A percentile compares a stretch with the other conserved stretches of the same genome.
phyloP scores from a whole-genome alignment of 2,888 invertebrate genomes.

The Sphaerophoria rueppellii region DNA sequence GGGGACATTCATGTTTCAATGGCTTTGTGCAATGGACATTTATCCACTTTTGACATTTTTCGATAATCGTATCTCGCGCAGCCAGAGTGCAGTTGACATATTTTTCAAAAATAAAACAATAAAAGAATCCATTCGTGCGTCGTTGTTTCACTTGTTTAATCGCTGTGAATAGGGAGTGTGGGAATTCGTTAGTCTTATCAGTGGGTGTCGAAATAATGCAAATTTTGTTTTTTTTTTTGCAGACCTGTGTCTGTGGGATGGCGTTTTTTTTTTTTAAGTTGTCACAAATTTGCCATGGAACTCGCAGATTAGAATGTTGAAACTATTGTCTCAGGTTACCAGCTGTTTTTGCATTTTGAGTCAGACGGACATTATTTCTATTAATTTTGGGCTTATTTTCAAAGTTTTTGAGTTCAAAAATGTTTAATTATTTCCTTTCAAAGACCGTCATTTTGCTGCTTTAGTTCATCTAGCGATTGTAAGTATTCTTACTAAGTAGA shows the following conservation, averaged over 20 bases:
- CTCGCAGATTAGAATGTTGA: slow-evolving; percentile 53
- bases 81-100: slow-evolving; percentile 44
- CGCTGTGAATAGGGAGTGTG: slow-evolving; percentile 12
- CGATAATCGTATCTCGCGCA: slow-evolving; percentile 47
- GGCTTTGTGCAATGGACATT: slow-evolving; percentile 21
- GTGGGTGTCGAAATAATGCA: slow-evolving; percentile 47
- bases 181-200: slow-evolving; percentile 55
- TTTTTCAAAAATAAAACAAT: not conserved
- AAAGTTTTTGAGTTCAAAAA: not conserved
- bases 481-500: too few species aligned
- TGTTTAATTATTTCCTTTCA: not conserved
- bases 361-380: too few species aligned
- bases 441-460: not conserved
- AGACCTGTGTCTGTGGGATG: not conserved
- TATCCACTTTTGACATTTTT: slow-evolving; percentile 51
- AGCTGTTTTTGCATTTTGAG: too few species aligned
- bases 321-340: not conserved
- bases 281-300: slow-evolving; percentile 32
- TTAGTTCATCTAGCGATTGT: too few species aligned
- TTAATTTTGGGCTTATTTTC: too few species aligned
- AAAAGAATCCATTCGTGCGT: not conserved
- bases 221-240: slow-evolving; percentile 21
- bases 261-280: not conserved
- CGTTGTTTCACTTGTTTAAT: not conserved
- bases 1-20: not conserved